Conservation (phyloP, 2,113 vertebrate species). For the Triplophysa rosa region DNA sequence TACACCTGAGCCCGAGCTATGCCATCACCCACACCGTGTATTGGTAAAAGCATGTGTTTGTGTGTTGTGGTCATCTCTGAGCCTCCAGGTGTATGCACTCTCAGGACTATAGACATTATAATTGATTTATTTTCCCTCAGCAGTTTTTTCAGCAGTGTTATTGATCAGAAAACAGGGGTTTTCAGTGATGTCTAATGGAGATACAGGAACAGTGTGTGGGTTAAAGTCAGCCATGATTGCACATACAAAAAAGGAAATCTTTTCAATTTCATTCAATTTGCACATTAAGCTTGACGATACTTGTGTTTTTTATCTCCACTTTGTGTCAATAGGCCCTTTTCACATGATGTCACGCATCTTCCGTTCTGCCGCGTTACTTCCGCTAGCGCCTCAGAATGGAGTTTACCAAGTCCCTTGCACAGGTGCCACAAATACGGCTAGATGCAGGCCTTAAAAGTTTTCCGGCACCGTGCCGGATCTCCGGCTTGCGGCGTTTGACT, state of each 20-base stretch:
- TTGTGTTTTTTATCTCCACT: not conserved
- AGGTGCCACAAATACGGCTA: too few relatives aligned
- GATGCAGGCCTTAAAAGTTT: too few relatives aligned
- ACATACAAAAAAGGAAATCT: not conserved
- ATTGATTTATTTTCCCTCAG: conserved; percentile 3
- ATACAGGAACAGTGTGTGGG: not conserved
- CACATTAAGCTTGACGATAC: not conserved
- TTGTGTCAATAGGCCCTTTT: too few relatives aligned
- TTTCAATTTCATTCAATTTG: conserved; percentile 1
- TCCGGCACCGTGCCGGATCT: too few relatives aligned
- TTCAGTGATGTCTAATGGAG: not conserved
- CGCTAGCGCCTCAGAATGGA: too few relatives aligned
- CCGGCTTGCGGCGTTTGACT: too few relatives aligned
- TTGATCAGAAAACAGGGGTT: not conserved
- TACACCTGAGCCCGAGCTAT: not conserved
- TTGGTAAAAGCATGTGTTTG: not conserved
- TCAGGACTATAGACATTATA: not conserved
- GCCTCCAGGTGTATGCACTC: not conserved
- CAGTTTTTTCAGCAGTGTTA: conserved; percentile 10
- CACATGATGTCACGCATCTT: too few relatives aligned
- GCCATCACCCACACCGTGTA: not conserved
- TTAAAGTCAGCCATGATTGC: not conserved
- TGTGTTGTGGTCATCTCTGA: conserved; percentile 2
- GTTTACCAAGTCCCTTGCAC: too few relatives aligned
- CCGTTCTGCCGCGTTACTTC: too few relatives aligned